A percentile compares a stretch with the other conserved stretches of the same genome.
These are phyloP conservation scores for Paracyclopina nana DNA, from an alignment of 1,140 invertebrate genomes.

Conservation along the genomic window DNA sequence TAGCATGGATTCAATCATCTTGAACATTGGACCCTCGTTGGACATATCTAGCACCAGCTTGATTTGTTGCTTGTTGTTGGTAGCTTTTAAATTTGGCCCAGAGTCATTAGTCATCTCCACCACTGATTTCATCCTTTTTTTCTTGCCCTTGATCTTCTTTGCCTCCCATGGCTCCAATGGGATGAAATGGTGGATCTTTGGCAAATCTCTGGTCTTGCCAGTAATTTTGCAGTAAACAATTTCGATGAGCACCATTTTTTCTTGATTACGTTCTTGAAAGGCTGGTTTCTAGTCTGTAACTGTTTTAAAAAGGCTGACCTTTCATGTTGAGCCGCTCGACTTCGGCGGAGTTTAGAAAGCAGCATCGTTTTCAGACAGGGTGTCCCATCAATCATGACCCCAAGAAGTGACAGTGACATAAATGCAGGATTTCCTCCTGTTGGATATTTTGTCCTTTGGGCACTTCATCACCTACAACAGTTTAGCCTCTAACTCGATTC, in stretches of 20 bases:
- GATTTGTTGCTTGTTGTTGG: conserved; percentile 10
- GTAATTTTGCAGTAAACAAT: conserved; percentile 16
- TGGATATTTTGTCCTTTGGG: too few species aligned
- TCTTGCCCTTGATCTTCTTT: conserved; percentile 13
- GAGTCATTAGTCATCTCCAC: neutral
- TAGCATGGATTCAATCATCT: conserved; percentile 15
- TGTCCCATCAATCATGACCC: too few species aligned
- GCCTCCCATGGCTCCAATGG: conserved; percentile 3
- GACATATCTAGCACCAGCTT: conserved; percentile 17
- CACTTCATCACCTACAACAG: too few species aligned
- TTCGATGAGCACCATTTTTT: conserved; percentile 16
- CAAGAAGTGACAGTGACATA: too few species aligned
- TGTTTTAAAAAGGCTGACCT: too few species aligned
- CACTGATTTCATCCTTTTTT: conserved; percentile 11
- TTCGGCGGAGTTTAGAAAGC: too few species aligned
- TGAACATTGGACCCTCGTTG: conserved; percentile 17
- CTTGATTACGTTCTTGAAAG: too few species aligned
- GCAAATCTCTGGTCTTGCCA: conserved; percentile 10
- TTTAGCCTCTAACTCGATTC: too few species aligned
- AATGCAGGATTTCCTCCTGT: too few species aligned
- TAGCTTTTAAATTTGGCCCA: conserved; percentile 4
- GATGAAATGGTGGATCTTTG: conserved; percentile 13
- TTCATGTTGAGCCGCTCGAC: too few species aligned
- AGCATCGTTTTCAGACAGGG: too few species aligned
- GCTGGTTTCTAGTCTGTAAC: too few species aligned